Evolutionary conservation across 2,113 vertebrate species (phyloP).

Genomic region (Pogonocichla stellata): DNA sequence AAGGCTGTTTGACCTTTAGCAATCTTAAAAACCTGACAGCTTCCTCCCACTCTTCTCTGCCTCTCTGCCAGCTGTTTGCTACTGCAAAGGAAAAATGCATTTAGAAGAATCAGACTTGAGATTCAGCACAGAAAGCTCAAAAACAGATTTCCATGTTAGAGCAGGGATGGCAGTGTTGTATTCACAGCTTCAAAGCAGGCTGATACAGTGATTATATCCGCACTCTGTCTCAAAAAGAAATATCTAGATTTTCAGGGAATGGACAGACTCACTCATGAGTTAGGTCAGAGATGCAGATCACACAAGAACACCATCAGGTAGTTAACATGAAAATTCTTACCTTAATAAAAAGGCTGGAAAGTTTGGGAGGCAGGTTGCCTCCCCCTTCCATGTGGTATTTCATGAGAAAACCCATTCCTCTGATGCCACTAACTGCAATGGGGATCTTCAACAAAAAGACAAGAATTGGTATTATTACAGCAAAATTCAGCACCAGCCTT

Average conservation of each 20-base stretch:
- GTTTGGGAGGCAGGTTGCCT: slow-evolving; percentile 78
- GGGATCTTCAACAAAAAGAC: slow-evolving; percentile 81
- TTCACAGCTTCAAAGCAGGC: neutral
- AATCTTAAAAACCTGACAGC: neutral
- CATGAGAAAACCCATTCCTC: slow-evolving; percentile 93
- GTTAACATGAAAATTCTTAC: slow-evolving; percentile 63
- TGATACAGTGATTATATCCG: neutral
- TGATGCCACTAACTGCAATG: slow-evolving; percentile 91
- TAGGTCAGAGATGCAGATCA: neutral
- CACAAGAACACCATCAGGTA: neutral
- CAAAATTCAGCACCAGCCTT: neutral
- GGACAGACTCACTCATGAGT: neutral
- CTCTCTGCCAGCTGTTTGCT: neutral
- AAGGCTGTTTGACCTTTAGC: neutral
- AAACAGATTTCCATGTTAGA: neutral
- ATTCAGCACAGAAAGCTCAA: neutral
- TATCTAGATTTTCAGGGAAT: neutral
- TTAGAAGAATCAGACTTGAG: neutral
- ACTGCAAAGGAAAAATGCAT: neutral
- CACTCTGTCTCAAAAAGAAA: neutral
- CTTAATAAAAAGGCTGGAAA: slow-evolving; percentile 91
- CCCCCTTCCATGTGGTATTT: slow-evolving; percentile 84
- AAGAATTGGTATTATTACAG: neutral
- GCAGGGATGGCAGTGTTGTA: neutral
- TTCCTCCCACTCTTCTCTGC: neutral